phyloP scores from a whole-genome alignment of 2,113 vertebrate genomes.

The Podocnemis expansa region DNA sequence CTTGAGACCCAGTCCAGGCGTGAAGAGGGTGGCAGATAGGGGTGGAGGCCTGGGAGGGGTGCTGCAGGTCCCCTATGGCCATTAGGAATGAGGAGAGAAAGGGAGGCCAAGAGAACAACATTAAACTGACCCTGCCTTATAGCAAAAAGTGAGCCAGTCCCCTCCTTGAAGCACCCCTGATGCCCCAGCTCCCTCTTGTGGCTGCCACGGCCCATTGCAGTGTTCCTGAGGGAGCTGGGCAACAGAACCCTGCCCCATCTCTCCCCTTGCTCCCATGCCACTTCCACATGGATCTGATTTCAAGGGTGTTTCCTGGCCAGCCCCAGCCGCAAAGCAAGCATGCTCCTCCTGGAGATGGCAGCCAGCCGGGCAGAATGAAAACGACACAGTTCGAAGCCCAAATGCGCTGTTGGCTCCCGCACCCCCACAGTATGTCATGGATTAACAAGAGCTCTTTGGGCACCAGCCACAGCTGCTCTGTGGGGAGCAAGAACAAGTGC shows the following conservation, averaged over 20 bases:
- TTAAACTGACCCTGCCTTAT: background rate
- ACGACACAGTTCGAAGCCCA: background rate
- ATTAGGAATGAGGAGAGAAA: fast-evolving
- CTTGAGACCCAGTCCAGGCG: background rate
- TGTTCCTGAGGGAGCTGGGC: background rate
- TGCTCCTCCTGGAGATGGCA: background rate
- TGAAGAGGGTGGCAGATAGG: background rate
- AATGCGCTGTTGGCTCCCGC: background rate
- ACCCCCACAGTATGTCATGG: background rate
- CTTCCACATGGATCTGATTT: background rate
- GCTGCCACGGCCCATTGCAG: background rate
- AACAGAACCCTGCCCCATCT: background rate
- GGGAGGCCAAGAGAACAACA: fast-evolving
- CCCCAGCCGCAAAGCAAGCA: background rate
- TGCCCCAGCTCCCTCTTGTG: background rate
- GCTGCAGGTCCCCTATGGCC: background rate
- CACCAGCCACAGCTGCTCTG: constrained; percentile 11
- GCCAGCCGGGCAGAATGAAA: background rate
- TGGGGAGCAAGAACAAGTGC: constrained; percentile 53
- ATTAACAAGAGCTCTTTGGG: constrained; percentile 51
- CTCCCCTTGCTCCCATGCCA: background rate
- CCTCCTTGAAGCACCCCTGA: background rate
- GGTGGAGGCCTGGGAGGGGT: background rate
- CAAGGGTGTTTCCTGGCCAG: background rate
- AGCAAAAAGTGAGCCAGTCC: background rate